phyloP scores from a whole-genome alignment of 2,888 invertebrate genomes.

The Melanchra persicariae region DNA sequence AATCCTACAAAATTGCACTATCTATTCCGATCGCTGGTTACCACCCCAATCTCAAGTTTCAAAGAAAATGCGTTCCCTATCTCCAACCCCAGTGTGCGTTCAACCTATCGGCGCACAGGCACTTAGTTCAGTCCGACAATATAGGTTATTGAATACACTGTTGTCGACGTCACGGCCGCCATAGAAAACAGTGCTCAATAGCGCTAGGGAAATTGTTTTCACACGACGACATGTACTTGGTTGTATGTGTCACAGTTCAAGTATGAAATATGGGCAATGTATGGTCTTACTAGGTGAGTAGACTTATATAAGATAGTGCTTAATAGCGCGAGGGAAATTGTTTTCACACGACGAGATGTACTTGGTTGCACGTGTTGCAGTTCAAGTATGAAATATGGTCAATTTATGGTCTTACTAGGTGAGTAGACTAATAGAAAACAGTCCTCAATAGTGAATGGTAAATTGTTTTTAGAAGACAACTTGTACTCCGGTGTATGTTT shows the following conservation, averaged over 20 bases:
- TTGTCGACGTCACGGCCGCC: constrained; percentile 43
- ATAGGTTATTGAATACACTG: constrained; percentile 65
- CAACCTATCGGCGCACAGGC: constrained; percentile 57
- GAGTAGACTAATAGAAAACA: neutral
- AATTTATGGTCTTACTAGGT: neutral
- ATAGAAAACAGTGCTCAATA: constrained; percentile 58
- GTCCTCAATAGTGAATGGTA: neutral
- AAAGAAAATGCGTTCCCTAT: no score
- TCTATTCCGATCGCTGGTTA: no score
- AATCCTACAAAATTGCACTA: no score
- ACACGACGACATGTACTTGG: constrained; percentile 45
- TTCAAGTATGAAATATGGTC: neutral
- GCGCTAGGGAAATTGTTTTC: constrained; percentile 62
- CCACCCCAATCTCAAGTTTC: no score
- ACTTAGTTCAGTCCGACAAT: constrained; percentile 64
- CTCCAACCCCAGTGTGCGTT: constrained; percentile 15
- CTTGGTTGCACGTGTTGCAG: constrained; percentile 19
- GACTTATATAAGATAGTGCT: neutral
- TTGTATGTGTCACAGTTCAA: constrained; percentile 8
- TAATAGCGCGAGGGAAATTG: neutral
- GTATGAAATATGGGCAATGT: neutral
- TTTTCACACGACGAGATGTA: constrained; percentile 12
- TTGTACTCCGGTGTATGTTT: constrained; percentile 22
- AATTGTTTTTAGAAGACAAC: neutral
- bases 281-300: neutral